Conservation (phyloP, 64 coral and sea anemone genomes). For the Montipora efflorescens region DNA sequence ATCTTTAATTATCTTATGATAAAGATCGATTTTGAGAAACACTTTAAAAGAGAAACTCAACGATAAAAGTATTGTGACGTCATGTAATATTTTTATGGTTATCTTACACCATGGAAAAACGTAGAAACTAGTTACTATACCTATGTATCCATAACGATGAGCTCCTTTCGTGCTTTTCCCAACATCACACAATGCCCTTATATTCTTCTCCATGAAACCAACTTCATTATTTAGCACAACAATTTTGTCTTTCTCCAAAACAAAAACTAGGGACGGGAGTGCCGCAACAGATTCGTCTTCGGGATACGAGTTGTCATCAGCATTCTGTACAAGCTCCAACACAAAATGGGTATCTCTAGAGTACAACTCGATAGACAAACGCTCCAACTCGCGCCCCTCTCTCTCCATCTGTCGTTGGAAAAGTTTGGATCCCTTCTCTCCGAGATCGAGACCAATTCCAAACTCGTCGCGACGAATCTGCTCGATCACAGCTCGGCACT, state of each 20-base stretch:
- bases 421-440: constrained; percentile 77
- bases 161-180: constrained; percentile 91
- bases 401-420: constrained; percentile 81
- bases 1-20: background rate
- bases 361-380: constrained; percentile 86
- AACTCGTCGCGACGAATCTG: constrained; percentile 92
- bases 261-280: constrained; percentile 76
- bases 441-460: constrained; percentile 87
- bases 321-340: constrained; percentile 92
- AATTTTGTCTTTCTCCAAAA: constrained; percentile 72
- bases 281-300: background rate
- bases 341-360: constrained; percentile 94
- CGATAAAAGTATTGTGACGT: background rate
- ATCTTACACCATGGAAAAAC: too few species aligned
- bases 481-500: constrained; percentile 78
- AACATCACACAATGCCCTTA: constrained; percentile 92
- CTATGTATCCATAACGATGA: constrained; percentile 94
- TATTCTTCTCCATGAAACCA: constrained; percentile 90
- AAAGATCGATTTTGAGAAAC: background rate
- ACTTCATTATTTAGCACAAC: constrained; percentile 88
- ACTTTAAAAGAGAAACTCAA: background rate
- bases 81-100: too few species aligned
- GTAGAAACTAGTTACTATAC: constrained; percentile 36
- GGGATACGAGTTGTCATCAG: constrained; percentile 90
- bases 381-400: constrained; percentile 87